A percentile compares a stretch with the other conserved stretches of the same genome.
Conservation (phyloP, 1,140 invertebrate genomes). For the Caenorhabditis elegans region WBcel235 BX284604.4:10016001-10016500, state of each 20-base stretch:
- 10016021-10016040: no score
- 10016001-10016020: no score
- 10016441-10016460: slow-evolving; percentile 24
- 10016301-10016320: slow-evolving; percentile 1
- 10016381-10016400: slow-evolving; percentile 8
- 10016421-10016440: slow-evolving; percentile 24
- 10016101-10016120: no score
- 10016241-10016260: slow-evolving; percentile 1
- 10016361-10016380: background rate
- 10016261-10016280: background rate
- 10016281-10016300: background rate
- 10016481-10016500: background rate
- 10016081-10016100: no score
- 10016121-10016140: no score
- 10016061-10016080: no score
- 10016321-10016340: background rate
- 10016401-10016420: background rate
- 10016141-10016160: no score
- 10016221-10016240: slow-evolving; percentile 18
- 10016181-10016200: no score
- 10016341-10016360: background rate
- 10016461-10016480: slow-evolving; percentile 24
- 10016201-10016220: background rate
- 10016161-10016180: no score
- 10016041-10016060: no score